Conservation (phyloP, 2,797 vertebrate species). For the Lutjanus argentimaculatus region DNA sequence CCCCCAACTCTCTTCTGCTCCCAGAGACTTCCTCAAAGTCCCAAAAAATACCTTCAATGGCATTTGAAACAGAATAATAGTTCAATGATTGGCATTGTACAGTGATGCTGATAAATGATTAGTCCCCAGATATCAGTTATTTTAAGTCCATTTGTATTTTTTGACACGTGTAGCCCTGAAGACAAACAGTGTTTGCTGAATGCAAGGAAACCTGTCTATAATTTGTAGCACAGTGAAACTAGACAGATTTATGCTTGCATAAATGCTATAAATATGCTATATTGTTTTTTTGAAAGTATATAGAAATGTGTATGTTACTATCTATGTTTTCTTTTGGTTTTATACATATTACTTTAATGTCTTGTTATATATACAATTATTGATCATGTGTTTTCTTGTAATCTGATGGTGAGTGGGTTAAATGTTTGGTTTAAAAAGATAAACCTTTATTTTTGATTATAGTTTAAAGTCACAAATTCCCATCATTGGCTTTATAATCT, state of each 20-base stretch:
- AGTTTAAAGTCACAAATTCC: neutral
- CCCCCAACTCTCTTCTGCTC: slow-evolving; percentile 3
- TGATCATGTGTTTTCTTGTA: neutral
- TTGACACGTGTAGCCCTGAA: neutral
- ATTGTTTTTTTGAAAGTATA: neutral
- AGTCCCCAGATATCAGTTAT: neutral
- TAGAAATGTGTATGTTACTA: too few relatives aligned
- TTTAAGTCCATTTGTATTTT: neutral
- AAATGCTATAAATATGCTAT: too few relatives aligned
- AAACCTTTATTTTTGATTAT: neutral
- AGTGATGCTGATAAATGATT: neutral
- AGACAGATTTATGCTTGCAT: too few relatives aligned
- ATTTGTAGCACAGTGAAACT: neutral
- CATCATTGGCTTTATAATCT: neutral
- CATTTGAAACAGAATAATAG: neutral
- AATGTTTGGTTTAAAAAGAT: neutral
- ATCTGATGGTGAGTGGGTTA: neutral
- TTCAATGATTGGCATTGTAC: neutral
- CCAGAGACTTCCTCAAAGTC: neutral
- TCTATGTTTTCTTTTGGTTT: neutral
- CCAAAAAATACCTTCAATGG: slow-evolving; percentile 47
- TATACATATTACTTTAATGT: too few relatives aligned
- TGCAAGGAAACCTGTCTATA: too few relatives aligned
- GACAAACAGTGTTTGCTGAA: neutral
- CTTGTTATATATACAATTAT: too few relatives aligned